Evolutionary conservation across 1,140 invertebrate genomes (phyloP).

Genomic region (Leptinotarsa defecta): DNA sequence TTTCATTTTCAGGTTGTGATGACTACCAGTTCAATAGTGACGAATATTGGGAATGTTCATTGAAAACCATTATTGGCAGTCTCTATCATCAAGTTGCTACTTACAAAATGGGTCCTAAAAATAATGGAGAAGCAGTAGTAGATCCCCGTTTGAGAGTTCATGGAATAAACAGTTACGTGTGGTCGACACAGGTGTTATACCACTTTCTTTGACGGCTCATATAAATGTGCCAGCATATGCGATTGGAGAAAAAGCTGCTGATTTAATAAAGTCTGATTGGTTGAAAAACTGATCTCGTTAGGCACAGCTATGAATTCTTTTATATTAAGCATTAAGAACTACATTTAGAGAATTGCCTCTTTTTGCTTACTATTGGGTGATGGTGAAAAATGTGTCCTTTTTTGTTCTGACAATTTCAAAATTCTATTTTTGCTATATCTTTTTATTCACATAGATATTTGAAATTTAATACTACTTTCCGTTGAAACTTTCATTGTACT

Average conservation of each 20-base stretch:
- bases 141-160: conserved; percentile 71
- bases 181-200: conserved; percentile 78
- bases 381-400: too few relatives aligned
- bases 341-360: too few relatives aligned
- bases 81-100: conserved; percentile 75
- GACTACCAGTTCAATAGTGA: conserved; percentile 56
- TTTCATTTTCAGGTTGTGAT: conserved; percentile 54
- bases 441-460: too few relatives aligned
- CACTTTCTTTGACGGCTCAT: conserved; percentile 65
- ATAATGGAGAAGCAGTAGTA: conserved; percentile 73
- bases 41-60: conserved; percentile 75
- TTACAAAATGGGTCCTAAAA: conserved; percentile 74
- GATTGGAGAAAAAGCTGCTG: conserved; percentile 65
- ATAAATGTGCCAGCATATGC: conserved; percentile 60
- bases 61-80: conserved; percentile 65
- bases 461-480: too few relatives aligned
- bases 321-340: too few relatives aligned
- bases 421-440: too few relatives aligned
- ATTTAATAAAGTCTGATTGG: conserved; percentile 59
- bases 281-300: too few relatives aligned
- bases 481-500: too few relatives aligned
- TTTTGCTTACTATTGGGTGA: too few relatives aligned
- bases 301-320: too few relatives aligned
- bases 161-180: conserved; percentile 72
- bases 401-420: too few relatives aligned